Conservation (phyloP, 2,797 vertebrate species). For the Oophaga sylvatica region DNA sequence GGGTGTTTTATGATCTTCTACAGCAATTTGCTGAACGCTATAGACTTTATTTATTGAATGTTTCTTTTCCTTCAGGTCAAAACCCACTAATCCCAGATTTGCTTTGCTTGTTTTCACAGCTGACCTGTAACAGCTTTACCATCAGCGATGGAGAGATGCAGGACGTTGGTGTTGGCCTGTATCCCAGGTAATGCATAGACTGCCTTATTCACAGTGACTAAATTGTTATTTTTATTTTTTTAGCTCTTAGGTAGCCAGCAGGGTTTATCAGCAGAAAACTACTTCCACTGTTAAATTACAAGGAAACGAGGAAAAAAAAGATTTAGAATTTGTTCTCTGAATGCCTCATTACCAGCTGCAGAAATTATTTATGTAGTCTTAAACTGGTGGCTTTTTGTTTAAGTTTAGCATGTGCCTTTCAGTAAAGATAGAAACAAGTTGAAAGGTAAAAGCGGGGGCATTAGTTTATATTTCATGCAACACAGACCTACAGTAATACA, state of each 20-base stretch:
- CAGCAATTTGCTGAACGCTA: slow-evolving; percentile 60
- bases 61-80: slow-evolving; percentile 58
- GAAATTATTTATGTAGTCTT: slow-evolving; percentile 41
- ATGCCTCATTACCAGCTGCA: slow-evolving; percentile 47
- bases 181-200: slow-evolving; percentile 85
- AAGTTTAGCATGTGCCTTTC: slow-evolving; percentile 41
- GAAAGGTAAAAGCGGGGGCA: slow-evolving; percentile 53
- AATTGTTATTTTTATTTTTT: slow-evolving; percentile 27
- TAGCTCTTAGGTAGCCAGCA: slow-evolving; percentile 52
- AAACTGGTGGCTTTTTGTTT: slow-evolving; percentile 53
- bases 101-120: slow-evolving; percentile 77
- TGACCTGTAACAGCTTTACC: slow-evolving; percentile 96
- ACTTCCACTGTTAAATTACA: slow-evolving; percentile 64
- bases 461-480: slow-evolving; percentile 28
- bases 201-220: slow-evolving; percentile 67
- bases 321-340: slow-evolving; percentile 59
- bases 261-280: slow-evolving; percentile 51
- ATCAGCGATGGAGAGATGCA: slow-evolving; percentile 94
- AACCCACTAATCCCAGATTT: slow-evolving; percentile 66
- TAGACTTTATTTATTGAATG: slow-evolving; percentile 64
- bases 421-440: slow-evolving; percentile 32
- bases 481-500: slow-evolving; percentile 37
- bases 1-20: slow-evolving; percentile 61
- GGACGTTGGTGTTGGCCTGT: slow-evolving; percentile 91
- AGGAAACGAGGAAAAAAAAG: slow-evolving; percentile 31